Conservation (phyloP, 2,797 vertebrate genomes). For the Sebastes melanostomus region DNA sequence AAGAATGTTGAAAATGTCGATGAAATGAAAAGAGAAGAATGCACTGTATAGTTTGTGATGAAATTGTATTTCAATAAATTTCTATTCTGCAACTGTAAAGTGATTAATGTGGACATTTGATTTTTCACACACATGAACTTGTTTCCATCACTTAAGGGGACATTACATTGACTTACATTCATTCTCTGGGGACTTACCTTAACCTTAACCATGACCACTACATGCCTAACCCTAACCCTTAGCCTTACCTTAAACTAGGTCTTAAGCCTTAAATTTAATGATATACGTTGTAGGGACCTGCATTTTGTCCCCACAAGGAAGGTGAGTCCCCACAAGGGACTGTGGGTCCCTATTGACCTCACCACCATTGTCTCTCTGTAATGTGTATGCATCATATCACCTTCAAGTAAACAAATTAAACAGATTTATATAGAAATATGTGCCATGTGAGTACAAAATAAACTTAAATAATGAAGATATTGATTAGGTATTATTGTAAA, state of each 20-base stretch:
- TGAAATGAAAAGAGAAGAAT: conserved; percentile 48
- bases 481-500: neutral
- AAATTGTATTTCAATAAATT: conserved; percentile 68
- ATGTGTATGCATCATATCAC: neutral
- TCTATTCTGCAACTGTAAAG: conserved; percentile 46
- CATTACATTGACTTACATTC: neutral
- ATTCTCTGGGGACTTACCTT: neutral
- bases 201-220: neutral
- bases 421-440: neutral
- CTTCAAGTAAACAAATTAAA: neutral
- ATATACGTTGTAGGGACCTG: neutral
- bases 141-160: neutral
- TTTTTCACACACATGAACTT: neutral
- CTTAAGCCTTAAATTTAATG: neutral
- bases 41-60: conserved; percentile 66
- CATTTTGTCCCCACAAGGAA: neutral
- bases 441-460: neutral
- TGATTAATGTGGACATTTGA: neutral
- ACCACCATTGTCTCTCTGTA: neutral
- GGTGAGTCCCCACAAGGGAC: neutral
- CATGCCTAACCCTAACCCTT: neutral
- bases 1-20: conserved; percentile 48
- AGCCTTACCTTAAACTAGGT: too few relatives aligned
- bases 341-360: neutral
- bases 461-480: neutral